Base-by-base conservation (phyloP, 2,113 vertebrate species). In the Tachycineta bicolor region DNA sequence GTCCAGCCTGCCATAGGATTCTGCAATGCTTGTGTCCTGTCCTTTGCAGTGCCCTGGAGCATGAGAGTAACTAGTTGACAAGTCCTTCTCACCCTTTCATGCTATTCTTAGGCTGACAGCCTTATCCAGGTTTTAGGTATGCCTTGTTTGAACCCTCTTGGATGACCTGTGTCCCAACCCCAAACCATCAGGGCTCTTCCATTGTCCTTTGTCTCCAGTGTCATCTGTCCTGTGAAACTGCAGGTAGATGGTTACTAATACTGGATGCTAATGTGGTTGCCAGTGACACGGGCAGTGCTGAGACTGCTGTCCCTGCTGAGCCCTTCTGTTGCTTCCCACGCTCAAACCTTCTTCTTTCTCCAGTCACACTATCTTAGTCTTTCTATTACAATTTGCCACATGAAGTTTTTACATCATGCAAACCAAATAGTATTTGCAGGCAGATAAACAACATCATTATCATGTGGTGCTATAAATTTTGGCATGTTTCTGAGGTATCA, bases 1-100 rank as follows among this genome's bases (percentile, higher is more conserved):
- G n/a, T n/a, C 16, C 56, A 33, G 6, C 5, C 22, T 62, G 10
- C 28, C 31, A 23, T 0, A 31, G 60, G 17, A n/a, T 8, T 80
- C 55, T 65, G 37, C 31, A 77, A 22, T 2, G 2, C 2, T 44
- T 69, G 19, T 24, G 11, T 41, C 24, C 43, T 82, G n/a, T 43
- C 15, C 23, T 62, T 75, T 43, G 19, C 8, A 16, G n/a, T 46
- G 47, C 2, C 5, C 53, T 63, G 33, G 14, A 22, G 31, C 46
- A 39, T 1, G 14, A 46, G 16, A 12, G 5, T 14, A 74, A 28
- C 21, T 6, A 34, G 2, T 6, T 58, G n/a, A 9, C 6, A 37
- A 47, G 5, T 25, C 22, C 19, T 65, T 13, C 26, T 53, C 24
- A 49, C 12, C 10, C 80, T 10, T 4, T 22, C 56, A 31, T 14